Evolutionary conservation across 1,140 invertebrate genomes (phyloP), one percentile per base, ranked within the genome.

Genomic region (Archivesica marissinica): DNA sequence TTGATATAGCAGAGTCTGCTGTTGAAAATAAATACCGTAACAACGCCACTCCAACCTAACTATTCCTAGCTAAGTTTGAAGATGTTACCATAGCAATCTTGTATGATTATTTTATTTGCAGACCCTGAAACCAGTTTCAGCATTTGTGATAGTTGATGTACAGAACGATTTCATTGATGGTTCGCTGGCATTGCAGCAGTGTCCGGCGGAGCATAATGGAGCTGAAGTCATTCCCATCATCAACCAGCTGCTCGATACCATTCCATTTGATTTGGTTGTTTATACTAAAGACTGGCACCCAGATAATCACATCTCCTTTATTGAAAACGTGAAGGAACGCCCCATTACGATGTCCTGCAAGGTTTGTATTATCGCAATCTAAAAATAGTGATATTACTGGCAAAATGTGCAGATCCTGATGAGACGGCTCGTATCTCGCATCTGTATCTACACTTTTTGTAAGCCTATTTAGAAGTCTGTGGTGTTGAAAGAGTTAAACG

Each of bases 201-300:
- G 98, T 94, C 97, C 97, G 70, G 98, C 98, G 30, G 96, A 97
- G 90, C 98, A 99, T 86, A 97, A 99, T 93, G 93, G 92, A 7
- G 74, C 56, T 23, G 91, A 89, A 28, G 93, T 94, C 25, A 86
- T 95, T 15, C 97, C 98, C 77, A 97, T 98, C 1, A 98, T 99
- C 88, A 99, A 99, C 95, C 95, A 96, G 59, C 93, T 99, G 20
- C 93, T 99, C 88, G 96, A 97, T 47, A 96, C 95, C 0, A 96
- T 98, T 25, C 95, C 96, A 72, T 99, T 99, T 94, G 97, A 99
- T 94, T 95, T 96, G 1, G 96, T 99, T n/a, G 98, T 98, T 91
- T 99, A 99, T 94, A 98, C 98, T 0, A 94, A 98, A 75, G 99
- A 99, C 94, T 99, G 98, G 98, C 99, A 99, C 95, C 98, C 98